phyloP scores from a whole-genome alignment of 2,888 invertebrate species.

The Chaetoderma sp. region DNA sequence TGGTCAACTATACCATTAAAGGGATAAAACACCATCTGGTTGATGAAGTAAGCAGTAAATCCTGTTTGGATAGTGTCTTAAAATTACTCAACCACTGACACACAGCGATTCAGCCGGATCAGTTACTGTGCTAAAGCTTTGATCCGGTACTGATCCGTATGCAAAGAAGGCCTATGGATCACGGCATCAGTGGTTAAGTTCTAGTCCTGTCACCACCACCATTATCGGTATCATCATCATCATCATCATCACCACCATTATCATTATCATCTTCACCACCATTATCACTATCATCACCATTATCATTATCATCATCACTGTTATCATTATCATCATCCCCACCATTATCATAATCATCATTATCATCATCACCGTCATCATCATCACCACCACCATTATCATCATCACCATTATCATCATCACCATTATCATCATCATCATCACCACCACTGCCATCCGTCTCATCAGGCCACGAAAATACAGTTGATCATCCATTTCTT shows the following conservation, averaged over 20 bases:
- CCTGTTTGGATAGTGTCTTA: no score
- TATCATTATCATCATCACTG: not conserved
- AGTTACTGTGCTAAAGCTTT: no score
- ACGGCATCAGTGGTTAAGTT: not conserved
- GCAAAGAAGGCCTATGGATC: no score
- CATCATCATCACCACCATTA: not conserved
- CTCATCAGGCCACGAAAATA: not conserved
- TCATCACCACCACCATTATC: not conserved
- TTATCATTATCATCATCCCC: no score
- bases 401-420: not conserved
- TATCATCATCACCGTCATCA: no score
- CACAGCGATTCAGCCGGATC: no score
- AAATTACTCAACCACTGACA: no score
- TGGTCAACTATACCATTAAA: no score
- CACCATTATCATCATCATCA: not conserved
- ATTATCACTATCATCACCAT: not conserved
- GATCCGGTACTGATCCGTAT: no score
- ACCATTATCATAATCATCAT: no score
- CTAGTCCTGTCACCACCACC: not conserved
- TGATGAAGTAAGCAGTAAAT: no score
- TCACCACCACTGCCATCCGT: not conserved
- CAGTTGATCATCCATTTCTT: not conserved
- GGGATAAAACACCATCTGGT: no score
- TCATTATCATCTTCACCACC: not conserved
- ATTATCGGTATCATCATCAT: not conserved